Evolutionary conservation across 2,113 vertebrate genomes (phyloP).

Genomic region (Tetraodon nigroviridis): DNA sequence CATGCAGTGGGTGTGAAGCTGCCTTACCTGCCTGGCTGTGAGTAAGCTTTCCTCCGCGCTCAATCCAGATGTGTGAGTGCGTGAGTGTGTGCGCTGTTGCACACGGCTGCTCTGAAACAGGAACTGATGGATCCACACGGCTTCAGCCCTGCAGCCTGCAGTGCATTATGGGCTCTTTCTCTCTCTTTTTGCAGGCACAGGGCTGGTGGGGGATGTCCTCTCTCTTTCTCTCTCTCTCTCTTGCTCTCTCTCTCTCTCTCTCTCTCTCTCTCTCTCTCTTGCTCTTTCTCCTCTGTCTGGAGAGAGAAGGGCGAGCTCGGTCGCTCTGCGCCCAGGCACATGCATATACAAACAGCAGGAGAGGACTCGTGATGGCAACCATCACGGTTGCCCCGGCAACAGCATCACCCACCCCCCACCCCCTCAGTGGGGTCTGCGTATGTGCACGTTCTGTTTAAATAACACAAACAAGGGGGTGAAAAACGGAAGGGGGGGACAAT

Average conservation of each 20-base stretch:
- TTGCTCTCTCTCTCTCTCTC: conserved; percentile 39
- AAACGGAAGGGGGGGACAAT: not conserved
- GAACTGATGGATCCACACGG: conserved; percentile 72
- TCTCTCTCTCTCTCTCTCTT: conserved; percentile 50
- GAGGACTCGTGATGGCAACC: conserved; percentile 57
- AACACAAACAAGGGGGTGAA: conserved; percentile 12
- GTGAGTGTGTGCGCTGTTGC: conserved; percentile 27
- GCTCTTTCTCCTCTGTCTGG: conserved; percentile 47
- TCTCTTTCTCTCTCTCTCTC: conserved; percentile 44
- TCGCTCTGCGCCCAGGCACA: conserved; percentile 31
- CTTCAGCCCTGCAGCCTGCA: conserved; percentile 69
- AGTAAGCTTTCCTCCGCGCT: conserved; percentile 33
- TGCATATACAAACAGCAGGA: conserved; percentile 49
- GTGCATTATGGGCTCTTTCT: conserved; percentile 63
- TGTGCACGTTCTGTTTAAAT: conserved; percentile 38
- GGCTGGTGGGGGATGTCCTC: conserved; percentile 70
- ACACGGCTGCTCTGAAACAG: conserved; percentile 51
- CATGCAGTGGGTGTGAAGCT: conserved; percentile 21
- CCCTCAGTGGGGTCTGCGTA: conserved; percentile 21
- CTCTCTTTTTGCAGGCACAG: conserved; percentile 50
- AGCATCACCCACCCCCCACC: conserved; percentile 33
- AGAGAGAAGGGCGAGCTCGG: conserved; percentile 56
- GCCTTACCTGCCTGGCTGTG: conserved; percentile 62
- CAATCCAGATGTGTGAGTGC: conserved; percentile 32
- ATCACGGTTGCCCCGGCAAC: conserved; percentile 64